These are phyloP conservation scores for Oceanites oceanicus DNA, from an alignment of 2,113 vertebrate genomes.

Conservation along the genomic window DNA sequence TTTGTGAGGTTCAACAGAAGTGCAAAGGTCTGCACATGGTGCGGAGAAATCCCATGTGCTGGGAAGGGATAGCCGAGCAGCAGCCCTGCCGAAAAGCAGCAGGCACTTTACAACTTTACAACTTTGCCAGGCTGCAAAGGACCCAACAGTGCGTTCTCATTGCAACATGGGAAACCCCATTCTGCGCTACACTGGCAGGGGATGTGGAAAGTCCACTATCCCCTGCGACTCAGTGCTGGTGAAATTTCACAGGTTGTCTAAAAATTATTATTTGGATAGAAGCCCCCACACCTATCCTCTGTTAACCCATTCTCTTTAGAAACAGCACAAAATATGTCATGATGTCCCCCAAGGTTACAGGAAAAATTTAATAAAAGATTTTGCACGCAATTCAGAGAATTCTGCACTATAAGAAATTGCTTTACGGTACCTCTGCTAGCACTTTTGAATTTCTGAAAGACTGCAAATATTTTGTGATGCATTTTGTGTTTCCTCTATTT, in stretches of 20 bases:
- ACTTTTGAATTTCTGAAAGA: neutral
- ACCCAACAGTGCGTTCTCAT: neutral
- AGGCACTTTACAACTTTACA: neutral
- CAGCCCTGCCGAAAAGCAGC: neutral
- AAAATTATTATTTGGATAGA: neutral
- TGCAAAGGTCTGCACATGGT: neutral
- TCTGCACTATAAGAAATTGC: neutral
- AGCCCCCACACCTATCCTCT: neutral
- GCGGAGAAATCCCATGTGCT: fast-evolving
- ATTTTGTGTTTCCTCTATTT: neutral
- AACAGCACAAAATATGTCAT: neutral
- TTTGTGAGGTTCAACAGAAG: neutral
- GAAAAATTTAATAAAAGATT: neutral
- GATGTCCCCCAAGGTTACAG: neutral
- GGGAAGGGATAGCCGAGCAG: neutral
- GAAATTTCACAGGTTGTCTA: neutral
- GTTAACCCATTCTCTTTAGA: neutral
- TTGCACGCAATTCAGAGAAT: neutral
- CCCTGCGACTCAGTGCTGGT: fast-evolving
- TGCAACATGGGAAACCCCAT: neutral
- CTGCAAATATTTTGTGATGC: neutral
- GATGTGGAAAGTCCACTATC: neutral
- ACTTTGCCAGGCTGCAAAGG: neutral
- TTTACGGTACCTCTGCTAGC: neutral
- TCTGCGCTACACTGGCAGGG: neutral